Evolutionary conservation across 1,140 invertebrate species (phyloP).

Genomic region (Samia ricini): DNA sequence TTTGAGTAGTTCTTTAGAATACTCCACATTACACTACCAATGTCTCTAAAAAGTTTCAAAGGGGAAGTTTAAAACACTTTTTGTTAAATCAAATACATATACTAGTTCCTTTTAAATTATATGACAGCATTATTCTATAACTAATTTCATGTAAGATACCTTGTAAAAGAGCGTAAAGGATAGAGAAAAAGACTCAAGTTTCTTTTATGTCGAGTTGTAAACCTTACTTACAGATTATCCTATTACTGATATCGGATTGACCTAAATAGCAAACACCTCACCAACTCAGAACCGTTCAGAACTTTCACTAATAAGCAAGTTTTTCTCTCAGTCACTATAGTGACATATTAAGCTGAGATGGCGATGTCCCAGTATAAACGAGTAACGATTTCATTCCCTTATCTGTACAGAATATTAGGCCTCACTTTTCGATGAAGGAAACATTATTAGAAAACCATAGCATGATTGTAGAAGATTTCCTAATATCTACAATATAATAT

Average conservation of each 20-base stretch:
- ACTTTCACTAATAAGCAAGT: slow-evolving; percentile 12
- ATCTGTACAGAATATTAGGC: no score
- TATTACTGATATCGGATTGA: slow-evolving; percentile 1
- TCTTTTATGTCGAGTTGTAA: not conserved
- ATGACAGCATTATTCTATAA: not conserved
- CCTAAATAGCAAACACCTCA: not conserved
- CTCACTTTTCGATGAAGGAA: no score
- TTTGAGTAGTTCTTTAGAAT: no score
- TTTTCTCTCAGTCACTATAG: slow-evolving; percentile 7
- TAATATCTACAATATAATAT: no score
- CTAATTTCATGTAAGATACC: not conserved
- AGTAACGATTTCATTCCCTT: not conserved
- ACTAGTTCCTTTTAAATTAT: no score
- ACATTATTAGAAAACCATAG: no score
- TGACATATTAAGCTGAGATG: not conserved
- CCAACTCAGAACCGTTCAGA: not conserved
- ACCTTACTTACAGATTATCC: not conserved
- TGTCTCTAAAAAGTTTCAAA: no score
- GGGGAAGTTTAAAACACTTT: no score
- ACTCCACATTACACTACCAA: no score
- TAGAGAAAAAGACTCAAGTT: not conserved
- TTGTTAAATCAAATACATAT: no score
- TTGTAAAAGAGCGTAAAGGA: not conserved
- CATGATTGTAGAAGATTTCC: no score
- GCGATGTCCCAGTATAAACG: not conserved